A percentile compares a stretch with the other conserved stretches of the same genome.
Evolutionary conservation across 1,140 invertebrate genomes (phyloP).

Genomic region (Ctenoplectra terminalis): DNA sequence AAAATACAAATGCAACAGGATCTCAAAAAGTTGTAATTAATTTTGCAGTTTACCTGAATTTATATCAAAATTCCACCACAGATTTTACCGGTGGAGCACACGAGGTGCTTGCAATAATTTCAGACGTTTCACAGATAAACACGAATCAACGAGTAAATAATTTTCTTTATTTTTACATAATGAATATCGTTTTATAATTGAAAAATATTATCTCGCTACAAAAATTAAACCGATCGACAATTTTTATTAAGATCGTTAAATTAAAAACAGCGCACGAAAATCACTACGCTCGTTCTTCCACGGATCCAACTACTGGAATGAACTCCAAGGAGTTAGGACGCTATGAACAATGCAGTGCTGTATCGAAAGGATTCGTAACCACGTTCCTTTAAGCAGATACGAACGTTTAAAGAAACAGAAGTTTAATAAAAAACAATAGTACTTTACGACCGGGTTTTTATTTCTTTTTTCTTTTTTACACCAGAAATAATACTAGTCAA

Average conservation of each 20-base stretch:
- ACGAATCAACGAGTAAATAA: background rate
- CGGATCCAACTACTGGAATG: conserved; percentile 15
- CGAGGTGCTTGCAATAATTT: background rate
- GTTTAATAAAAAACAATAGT: too few relatives aligned
- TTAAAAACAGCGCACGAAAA: background rate
- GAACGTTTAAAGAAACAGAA: background rate
- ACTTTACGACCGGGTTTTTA: too few relatives aligned
- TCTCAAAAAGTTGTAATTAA: background rate
- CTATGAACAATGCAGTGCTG: conserved; percentile 35
- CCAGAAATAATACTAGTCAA: too few relatives aligned
- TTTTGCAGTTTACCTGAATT: background rate
- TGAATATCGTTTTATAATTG: background rate
- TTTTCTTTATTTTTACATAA: background rate
- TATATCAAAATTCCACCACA: background rate
- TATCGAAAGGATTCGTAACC: conserved; percentile 13
- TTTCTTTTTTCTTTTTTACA: too few relatives aligned
- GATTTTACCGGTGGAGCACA: background rate
- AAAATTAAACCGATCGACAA: background rate
- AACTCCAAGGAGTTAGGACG: conserved; percentile 22
- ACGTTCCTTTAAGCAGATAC: background rate
- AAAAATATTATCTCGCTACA: background rate
- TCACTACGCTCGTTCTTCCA: background rate
- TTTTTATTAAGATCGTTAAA: background rate
- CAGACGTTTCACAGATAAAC: background rate
- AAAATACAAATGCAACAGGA: background rate